These are phyloP conservation scores for Pelmatolapia mariae DNA, from an alignment of 2,113 vertebrate species.

Conservation along the genomic window DNA sequence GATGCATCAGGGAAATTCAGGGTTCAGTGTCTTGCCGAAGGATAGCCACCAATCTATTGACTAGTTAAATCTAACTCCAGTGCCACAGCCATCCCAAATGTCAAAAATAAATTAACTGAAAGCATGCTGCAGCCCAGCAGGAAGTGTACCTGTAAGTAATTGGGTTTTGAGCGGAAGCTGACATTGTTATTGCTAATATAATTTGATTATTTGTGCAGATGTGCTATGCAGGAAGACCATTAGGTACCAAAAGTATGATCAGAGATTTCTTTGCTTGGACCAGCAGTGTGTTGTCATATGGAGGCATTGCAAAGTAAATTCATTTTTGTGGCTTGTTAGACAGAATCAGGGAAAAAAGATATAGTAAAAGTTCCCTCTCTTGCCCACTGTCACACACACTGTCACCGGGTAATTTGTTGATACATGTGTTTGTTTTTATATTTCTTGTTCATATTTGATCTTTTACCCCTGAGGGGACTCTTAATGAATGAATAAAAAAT, in stretches of 20 bases:
- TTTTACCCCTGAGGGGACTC: neutral
- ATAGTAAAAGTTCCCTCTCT: neutral
- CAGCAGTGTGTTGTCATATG: neutral
- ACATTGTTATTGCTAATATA: neutral
- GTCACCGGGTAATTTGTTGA: neutral
- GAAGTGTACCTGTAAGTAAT: neutral
- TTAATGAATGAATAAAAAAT: neutral
- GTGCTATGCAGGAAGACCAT: neutral
- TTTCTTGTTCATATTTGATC: neutral
- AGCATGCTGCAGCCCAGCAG: neutral
- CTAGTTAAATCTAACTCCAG: neutral
- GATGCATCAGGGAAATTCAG: neutral
- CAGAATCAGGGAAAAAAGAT: neutral
- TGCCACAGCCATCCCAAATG: neutral
- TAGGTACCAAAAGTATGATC: neutral
- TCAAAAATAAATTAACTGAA: neutral
- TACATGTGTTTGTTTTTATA: neutral
- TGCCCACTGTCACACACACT: neutral
- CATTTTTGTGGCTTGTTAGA: neutral
- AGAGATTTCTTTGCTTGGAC: neutral
- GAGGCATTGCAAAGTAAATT: neutral
- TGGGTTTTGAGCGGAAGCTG: neutral
- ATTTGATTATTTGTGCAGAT: neutral
- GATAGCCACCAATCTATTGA: neutral
- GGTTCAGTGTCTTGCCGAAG: neutral